Percentiles rank a stretch among this genome's conserved stretches.
phyloP scores from a whole-genome alignment of 2,888 invertebrate genomes.

The Scelioninae gen. 2 region DNA sequence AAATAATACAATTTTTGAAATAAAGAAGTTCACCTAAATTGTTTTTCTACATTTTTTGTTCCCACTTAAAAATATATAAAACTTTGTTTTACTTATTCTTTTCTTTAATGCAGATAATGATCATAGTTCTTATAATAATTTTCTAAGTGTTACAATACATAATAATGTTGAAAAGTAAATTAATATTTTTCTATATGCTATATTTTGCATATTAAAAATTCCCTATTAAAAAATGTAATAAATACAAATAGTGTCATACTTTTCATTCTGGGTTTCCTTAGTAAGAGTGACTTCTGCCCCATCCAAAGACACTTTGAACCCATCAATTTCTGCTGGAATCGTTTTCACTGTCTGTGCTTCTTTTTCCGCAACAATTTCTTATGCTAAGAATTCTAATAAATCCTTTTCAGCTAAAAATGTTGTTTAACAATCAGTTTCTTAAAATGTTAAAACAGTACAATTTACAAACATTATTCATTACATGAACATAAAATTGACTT shows the following conservation, averaged over 20 bases:
- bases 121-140: conserved; percentile 3
- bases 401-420: conserved; percentile 85
- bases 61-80: too few relatives aligned
- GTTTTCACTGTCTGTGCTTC: conserved; percentile 86
- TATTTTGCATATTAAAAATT: too few relatives aligned
- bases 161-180: too few relatives aligned
- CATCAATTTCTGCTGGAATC: conserved; percentile 86
- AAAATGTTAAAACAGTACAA: too few relatives aligned
- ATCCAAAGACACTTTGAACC: conserved; percentile 86
- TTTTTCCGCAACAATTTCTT: conserved; percentile 94
- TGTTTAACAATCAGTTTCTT: neutral
- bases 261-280: conserved; percentile 84
- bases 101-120: neutral
- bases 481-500: too few relatives aligned
- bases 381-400: conserved; percentile 91
- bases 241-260: conserved; percentile 76
- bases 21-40: too few relatives aligned
- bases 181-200: too few relatives aligned
- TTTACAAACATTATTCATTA: too few relatives aligned
- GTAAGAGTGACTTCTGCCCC: conserved; percentile 91
- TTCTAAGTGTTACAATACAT: too few relatives aligned
- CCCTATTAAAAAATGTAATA: neutral
- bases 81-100: too few relatives aligned
- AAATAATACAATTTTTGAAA: too few relatives aligned
- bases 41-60: too few relatives aligned